Evolutionary conservation across 1,140 invertebrate species (phyloP), one percentile per base, ranked within the genome.

Genomic region (Fopius arisanus): DNA sequence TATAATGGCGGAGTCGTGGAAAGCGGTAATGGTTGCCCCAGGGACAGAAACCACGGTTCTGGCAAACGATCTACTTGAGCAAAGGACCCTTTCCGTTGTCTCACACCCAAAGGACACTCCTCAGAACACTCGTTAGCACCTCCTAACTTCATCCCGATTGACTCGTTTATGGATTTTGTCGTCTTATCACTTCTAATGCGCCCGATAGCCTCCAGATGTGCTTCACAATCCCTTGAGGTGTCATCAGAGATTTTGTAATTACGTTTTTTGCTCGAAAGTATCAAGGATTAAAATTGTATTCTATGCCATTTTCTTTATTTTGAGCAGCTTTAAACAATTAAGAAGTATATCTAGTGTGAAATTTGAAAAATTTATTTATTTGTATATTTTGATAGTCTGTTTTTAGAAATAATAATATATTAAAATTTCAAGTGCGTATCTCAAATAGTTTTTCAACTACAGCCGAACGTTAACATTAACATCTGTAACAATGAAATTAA

Each of bases 71-170:
- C 54, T 23, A 59, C 54, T 59, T 59, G 16, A 59, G 12, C 54
- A 59, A 26, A 59, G 54, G 54, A 9, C 23, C 54, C 54, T 59
- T 51, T 51, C 54, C 54, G 23, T 21, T 26, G 19, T 26, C 23
- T 59, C 23, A 59, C 54, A 59, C 54, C 54, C 54, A 59, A 41
- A 65, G 59, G 33, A 40, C 69, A 74, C 37, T 70, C 29, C 65
- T 73, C 29, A 31, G 54, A 84, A 83, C 80, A 83, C 83, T 86
- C 82, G 83, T 86, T 86, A 86, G 80, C 80, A 79, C 78, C 78
- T 79, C 79, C 81, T 79, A 79, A 82, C 80, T 77, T 65, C 78
- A 78, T 66, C 73, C 65, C 73, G 77, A 80, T 82, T 75, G 66
- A 63, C 65, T 69, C 78, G 75, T 79, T 79, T 82, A 82, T 81